phyloP scores from a whole-genome alignment of 2,888 invertebrate species.

The Strigamia transsilvanica region DNA sequence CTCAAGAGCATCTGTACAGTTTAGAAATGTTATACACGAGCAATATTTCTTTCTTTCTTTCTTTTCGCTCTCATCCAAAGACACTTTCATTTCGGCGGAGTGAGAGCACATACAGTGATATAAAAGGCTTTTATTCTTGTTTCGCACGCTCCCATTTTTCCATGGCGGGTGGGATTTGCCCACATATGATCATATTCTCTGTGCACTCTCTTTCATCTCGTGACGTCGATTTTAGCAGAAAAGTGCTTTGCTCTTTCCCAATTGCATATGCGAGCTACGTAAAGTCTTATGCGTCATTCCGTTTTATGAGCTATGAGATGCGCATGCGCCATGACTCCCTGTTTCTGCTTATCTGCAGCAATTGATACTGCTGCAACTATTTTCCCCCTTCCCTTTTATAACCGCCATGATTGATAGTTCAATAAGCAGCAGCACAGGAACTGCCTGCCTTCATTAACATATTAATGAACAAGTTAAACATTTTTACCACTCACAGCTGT shows the following conservation, averaged over 20 bases:
- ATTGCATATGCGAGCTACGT: conserved; percentile 20
- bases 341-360: conserved; percentile 20
- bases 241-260: conserved; percentile 15
- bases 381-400: conserved; percentile 1
- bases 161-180: conserved; percentile 14
- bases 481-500: not conserved
- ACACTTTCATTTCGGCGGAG: not conserved
- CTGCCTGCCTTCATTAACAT: not conserved
- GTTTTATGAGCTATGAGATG: conserved; percentile 20
- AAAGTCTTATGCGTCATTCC: conserved; percentile 20
- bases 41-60: not conserved
- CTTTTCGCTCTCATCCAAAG: not conserved
- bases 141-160: not conserved
- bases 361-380: conserved; percentile 15
- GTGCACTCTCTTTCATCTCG: not conserved
- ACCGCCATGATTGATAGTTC: conserved; percentile 20
- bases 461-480: conserved; percentile 1
- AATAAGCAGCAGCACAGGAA: not conserved
- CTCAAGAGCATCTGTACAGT: not conserved
- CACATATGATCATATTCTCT: not conserved
- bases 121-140: conserved; percentile 20
- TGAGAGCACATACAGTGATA: not conserved
- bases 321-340: conserved; percentile 15
- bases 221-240: conserved; percentile 20
- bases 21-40: not conserved